These are phyloP conservation scores for Smittia sp. DNA, from an alignment of 2,888 invertebrate species.

Conservation along the genomic window DNA sequence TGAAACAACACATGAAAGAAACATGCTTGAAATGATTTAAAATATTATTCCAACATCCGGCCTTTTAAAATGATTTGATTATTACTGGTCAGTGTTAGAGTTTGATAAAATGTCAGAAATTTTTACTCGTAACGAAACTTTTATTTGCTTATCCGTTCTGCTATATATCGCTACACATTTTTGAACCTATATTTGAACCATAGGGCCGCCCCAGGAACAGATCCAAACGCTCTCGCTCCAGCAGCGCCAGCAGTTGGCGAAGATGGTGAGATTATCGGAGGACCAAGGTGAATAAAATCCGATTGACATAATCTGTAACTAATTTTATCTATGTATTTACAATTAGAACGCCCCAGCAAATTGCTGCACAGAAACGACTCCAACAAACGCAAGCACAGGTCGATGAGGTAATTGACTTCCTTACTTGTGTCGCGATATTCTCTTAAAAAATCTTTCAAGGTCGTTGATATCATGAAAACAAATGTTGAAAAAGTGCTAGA, in stretches of 20 bases:
- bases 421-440: neutral
- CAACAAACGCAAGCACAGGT: slow-evolving; percentile 85
- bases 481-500: slow-evolving; percentile 96
- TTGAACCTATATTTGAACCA: neutral
- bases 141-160: no score
- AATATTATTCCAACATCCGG: no score
- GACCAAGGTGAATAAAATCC: slow-evolving; percentile 56
- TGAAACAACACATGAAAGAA: no score
- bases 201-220: slow-evolving; percentile 38
- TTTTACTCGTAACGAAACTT: no score
- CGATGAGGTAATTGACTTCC: slow-evolving; percentile 60
- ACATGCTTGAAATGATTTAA: no score
- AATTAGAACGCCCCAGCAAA: slow-evolving; percentile 73
- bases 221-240: slow-evolving; percentile 60
- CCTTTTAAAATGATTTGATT: no score
- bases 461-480: slow-evolving; percentile 91
- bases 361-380: slow-evolving; percentile 76
- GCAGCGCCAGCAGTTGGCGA: slow-evolving; percentile 62
- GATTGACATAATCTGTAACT: neutral
- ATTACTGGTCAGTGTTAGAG: no score
- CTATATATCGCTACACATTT: neutral
- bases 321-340: neutral
- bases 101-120: no score
- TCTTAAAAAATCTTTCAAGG: slow-evolving; percentile 54
- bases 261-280: slow-evolving; percentile 77